Conservation (phyloP, 1,140 invertebrate species). For the Melanaphis sacchari region DNA sequence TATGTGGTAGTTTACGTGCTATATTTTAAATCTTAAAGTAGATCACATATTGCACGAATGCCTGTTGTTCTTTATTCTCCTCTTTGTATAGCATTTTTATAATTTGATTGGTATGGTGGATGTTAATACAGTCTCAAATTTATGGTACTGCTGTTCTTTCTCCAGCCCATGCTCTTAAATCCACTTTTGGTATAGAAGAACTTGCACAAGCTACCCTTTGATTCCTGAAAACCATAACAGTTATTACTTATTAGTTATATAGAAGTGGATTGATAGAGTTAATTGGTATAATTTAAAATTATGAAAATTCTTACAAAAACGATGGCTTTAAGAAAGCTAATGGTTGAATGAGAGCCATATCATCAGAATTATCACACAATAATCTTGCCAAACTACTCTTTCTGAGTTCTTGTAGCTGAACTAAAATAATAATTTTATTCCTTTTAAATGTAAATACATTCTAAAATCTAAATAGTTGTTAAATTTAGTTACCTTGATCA, state of each 20-base stretch:
- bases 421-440: slow-evolving; percentile 61
- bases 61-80: background rate
- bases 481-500: slow-evolving; percentile 63
- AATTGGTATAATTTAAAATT: background rate
- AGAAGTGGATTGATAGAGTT: background rate
- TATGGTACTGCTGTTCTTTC: slow-evolving; percentile 60
- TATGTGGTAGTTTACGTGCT: too few species aligned
- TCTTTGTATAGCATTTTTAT: background rate
- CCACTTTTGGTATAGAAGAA: slow-evolving; percentile 64
- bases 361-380: slow-evolving; percentile 70
- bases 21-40: too few species aligned
- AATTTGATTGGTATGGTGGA: too few species aligned
- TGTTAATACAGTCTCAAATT: background rate
- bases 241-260: slow-evolving; percentile 8
- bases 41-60: too few species aligned
- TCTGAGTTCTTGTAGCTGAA: slow-evolving; percentile 68
- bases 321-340: slow-evolving; percentile 66
- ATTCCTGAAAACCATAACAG: slow-evolving; percentile 63
- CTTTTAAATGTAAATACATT: background rate
- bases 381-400: slow-evolving; percentile 67
- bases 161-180: slow-evolving; percentile 65
- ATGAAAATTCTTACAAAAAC: slow-evolving; percentile 63
- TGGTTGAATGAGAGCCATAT: slow-evolving; percentile 67
- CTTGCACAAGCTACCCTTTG: slow-evolving; percentile 64
- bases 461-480: background rate